Evolutionary conservation across 2,888 invertebrate species (phyloP), one percentile per base, ranked within the genome.

Genomic region (Dicycla oo): DNA sequence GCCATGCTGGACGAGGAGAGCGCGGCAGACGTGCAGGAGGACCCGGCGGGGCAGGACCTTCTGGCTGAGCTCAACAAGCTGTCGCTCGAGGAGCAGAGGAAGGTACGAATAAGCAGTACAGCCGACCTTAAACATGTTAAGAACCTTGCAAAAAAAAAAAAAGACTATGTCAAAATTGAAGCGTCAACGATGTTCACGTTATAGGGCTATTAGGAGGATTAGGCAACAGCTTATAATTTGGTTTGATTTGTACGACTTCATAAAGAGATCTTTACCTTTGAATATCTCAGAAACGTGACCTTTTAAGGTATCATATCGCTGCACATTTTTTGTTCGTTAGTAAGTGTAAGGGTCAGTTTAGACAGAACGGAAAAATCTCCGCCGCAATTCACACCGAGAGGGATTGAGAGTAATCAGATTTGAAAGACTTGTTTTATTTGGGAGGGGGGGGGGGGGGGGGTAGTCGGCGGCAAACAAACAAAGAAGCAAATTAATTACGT

Each of bases 1-100:
- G 91, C 92, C 90, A 97, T 97, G 96, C 73, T 97, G 86, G 95
- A 96, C 83, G 90, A 89, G 53, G 94, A 93, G 47, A 92, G 91
- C 38, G 86, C 91, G 8, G 81, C 86, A 4, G 87, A 78, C 54
- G 85, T 86, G 49, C 77, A 75, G 1, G 90, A 90, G 58, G 92
- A 92, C 78, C 85, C 87, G 11, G 94, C 81, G 61, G 89, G 78
- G 0, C 90, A 97, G 40, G 97, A 98, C 91, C 93, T 97, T 76
- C 91, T 97, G 47, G 96, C 96, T 0, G 97, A 97, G 87, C 93
- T 98, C 30, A 96, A 97, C 82, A 97, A 97, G 67, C 93, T 98
- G 75, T 96, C 97, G 8, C 89, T 97, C 15, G 93, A 96, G 13
- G 81, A 70, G 8, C 75, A 85, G 69, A 88, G 89, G 53, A 89